Evolutionary conservation across 2,797 vertebrate species (phyloP).

Genomic region (Pteronotus mesoamericanus): DNA sequence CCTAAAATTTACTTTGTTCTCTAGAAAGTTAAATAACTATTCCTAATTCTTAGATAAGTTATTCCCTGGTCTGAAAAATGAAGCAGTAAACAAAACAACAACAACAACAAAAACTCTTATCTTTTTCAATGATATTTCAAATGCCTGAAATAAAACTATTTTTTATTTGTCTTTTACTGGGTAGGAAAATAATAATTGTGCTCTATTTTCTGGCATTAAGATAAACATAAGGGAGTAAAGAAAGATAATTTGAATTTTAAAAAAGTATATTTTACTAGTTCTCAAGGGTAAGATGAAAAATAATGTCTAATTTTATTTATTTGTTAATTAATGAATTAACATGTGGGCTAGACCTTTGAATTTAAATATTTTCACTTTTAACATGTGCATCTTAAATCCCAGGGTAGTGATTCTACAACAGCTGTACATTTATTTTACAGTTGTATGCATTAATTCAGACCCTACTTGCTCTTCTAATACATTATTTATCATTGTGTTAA

Average conservation of each 20-base stretch:
- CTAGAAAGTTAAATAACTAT: neutral
- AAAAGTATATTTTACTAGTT: neutral
- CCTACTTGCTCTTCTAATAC: constrained; percentile 62
- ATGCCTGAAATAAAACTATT: neutral
- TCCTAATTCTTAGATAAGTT: neutral
- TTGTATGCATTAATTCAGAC: constrained; percentile 68
- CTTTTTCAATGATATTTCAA: neutral
- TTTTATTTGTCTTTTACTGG: neutral
- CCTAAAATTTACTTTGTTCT: constrained; percentile 3
- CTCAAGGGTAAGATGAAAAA: neutral
- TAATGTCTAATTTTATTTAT: neutral
- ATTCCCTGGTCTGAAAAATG: neutral
- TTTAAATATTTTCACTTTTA: constrained; percentile 75
- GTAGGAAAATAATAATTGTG: neutral
- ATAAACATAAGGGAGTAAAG: neutral
- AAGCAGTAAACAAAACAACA: neutral
- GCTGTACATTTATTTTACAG: constrained; percentile 68
- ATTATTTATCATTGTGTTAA: constrained; percentile 77
- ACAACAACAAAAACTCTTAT: neutral
- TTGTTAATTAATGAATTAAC: neutral
- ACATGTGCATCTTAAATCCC: constrained; percentile 65
- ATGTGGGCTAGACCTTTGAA: neutral
- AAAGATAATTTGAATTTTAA: neutral
- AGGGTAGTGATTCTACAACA: constrained; percentile 62
- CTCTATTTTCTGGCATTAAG: neutral